These are phyloP conservation scores for Hemibagrus wyckioides DNA, from an alignment of 2,113 vertebrate genomes.

Conservation along the genomic window DNA sequence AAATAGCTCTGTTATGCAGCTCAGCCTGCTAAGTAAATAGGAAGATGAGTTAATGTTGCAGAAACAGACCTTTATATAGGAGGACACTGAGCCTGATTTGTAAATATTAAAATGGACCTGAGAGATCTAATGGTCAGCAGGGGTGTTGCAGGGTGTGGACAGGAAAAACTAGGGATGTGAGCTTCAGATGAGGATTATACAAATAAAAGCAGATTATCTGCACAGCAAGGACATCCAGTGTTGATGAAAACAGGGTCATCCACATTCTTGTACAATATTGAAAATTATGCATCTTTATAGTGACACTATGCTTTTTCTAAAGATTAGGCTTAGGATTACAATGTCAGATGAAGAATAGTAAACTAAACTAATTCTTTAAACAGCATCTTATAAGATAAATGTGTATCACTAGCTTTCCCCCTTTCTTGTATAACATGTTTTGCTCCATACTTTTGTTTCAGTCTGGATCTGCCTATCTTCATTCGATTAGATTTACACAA, in stretches of 20 bases:
- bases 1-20: background rate
- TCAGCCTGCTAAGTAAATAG: background rate
- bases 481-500: background rate
- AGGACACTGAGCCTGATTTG: background rate
- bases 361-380: background rate
- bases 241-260: background rate
- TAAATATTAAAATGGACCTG: background rate
- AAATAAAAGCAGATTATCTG: constrained; percentile 2
- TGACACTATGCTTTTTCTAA: background rate
- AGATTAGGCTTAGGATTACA: background rate
- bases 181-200: background rate
- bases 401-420: background rate
- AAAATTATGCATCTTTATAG: background rate
- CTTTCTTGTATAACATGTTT: background rate
- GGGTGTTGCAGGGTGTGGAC: background rate
- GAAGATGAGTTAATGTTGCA: background rate
- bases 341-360: background rate
- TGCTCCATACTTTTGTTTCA: background rate
- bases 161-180: background rate
- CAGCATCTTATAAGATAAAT: background rate
- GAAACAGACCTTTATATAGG: background rate
- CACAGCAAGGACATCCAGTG: background rate
- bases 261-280: background rate
- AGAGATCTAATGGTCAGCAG: background rate
- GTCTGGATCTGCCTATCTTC: background rate